Conservation (phyloP, 2,113 vertebrate species). For the Lonchura striata region DNA sequence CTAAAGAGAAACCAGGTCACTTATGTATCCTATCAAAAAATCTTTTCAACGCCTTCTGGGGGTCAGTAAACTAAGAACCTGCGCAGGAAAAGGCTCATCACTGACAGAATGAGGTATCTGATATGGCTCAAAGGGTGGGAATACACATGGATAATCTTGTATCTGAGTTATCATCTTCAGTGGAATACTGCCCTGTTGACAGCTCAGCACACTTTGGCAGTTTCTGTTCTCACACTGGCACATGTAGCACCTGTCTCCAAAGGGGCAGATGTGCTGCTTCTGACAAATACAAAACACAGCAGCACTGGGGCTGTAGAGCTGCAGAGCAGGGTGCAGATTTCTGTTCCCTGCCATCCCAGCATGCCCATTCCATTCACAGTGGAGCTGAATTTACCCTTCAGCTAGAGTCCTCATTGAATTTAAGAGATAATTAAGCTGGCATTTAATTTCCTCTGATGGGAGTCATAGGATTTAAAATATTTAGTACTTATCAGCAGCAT, state of each 20-base stretch:
- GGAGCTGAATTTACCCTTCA: background rate
- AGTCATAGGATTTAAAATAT: background rate
- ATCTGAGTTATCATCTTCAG: background rate
- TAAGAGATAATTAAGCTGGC: background rate
- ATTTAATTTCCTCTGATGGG: background rate
- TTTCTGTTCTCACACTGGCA: background rate
- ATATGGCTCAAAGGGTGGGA: background rate
- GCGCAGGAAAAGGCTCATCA: background rate
- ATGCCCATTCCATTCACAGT: background rate
- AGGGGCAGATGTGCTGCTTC: background rate
- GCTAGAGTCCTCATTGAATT: background rate
- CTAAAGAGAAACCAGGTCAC: background rate
- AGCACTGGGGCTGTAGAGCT: accelerated
- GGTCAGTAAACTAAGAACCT: background rate
- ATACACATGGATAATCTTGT: background rate
- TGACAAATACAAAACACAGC: background rate
- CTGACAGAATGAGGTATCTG: background rate
- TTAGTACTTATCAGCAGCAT: background rate
- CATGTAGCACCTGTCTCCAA: background rate
- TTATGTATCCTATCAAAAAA: background rate
- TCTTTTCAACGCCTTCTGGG: background rate
- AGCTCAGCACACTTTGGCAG: background rate
- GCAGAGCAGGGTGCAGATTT: background rate
- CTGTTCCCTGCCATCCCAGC: background rate
- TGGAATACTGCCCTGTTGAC: background rate